Evolutionary conservation across 2,797 vertebrate genomes (phyloP), one percentile per base, ranked within the genome.

Genomic region (Neoniphon sammara): DNA sequence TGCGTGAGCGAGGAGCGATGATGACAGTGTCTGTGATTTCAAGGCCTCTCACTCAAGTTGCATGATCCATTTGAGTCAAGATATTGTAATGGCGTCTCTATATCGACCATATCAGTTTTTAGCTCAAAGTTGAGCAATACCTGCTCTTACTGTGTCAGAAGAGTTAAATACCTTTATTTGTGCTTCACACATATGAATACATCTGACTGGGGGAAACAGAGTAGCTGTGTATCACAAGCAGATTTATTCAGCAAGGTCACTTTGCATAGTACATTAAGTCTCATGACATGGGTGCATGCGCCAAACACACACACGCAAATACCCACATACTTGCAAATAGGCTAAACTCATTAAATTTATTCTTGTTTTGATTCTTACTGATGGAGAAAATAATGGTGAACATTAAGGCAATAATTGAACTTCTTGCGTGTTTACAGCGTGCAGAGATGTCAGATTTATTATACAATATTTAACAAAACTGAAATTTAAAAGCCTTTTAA

Each of bases 21-120:
- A 72, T 81, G 77, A 67, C 66, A 52, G 46, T 61, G 62, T 78
- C 80, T 75, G 17, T 73, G 53, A 83, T 73, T 73, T 78, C 44
- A 58, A 63, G 57, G 30, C 55, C 54, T 42, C 52, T 62, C 53
- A 30, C 31, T 81, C 20, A 23, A 39, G 66, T 75, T 27, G 47
- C 42, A 54, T 47, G n/a, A 77, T 39, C 44, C 61, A 31, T 75
- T 63, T 52, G 46, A 63, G 31, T 75, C 42, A 53, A 25, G 5
- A 55, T 59, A 36, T 62, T 9, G 52, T 55, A 70, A 71, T 46
- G 53, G 54, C 81, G 60, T 30, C 53, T 66, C 10, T 46, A 34
- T 47, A 55, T 47, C 49, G 25, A 66, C 7, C 23, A 31, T 21
- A 25, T 31, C 3, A 3, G 2, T 42, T 27, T 47, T 62, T 8